These are phyloP conservation scores for Ptychochromis oligacanthus DNA, from an alignment of 2,113 vertebrate genomes.

Conservation along the genomic window DNA sequence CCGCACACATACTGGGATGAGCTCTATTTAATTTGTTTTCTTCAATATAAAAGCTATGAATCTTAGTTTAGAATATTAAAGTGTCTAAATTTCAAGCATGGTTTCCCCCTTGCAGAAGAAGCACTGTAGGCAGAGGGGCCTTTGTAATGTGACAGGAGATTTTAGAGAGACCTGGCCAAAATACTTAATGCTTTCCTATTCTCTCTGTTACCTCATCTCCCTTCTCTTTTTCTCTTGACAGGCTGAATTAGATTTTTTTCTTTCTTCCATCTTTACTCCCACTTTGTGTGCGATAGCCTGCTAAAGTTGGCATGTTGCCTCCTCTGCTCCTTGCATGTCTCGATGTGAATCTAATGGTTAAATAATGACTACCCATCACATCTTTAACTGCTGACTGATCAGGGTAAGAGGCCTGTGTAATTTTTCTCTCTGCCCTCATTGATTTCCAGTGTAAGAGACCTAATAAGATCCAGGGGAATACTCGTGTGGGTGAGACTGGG, in stretches of 20 bases:
- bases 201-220: neutral
- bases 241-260: conserved; percentile 30
- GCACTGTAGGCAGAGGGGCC: conserved; percentile 2
- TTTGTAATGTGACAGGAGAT: conserved; percentile 35
- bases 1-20: conserved; percentile 17
- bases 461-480: conserved; percentile 73
- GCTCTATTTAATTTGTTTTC: conserved; percentile 42
- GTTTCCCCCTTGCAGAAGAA: conserved; percentile 16
- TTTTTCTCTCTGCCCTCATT: conserved; percentile 67
- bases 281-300: neutral
- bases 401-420: conserved; percentile 55
- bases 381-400: conserved; percentile 68
- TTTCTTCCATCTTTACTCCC: conserved; percentile 30
- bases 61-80: conserved; percentile 46
- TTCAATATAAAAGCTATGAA: conserved; percentile 42
- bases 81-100: conserved; percentile 41
- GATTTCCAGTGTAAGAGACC: conserved; percentile 62
- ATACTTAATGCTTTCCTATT: neutral
- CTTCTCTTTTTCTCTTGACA: conserved; percentile 4
- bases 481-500: conserved; percentile 48
- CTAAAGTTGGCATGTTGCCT: conserved; percentile 23
- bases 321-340: conserved; percentile 26
- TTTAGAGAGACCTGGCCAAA: conserved; percentile 31
- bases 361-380: conserved; percentile 65
- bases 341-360: conserved; percentile 65